Evolutionary conservation across 2,113 vertebrate genomes (phyloP).

Genomic region (Glareola pratincola): DNA sequence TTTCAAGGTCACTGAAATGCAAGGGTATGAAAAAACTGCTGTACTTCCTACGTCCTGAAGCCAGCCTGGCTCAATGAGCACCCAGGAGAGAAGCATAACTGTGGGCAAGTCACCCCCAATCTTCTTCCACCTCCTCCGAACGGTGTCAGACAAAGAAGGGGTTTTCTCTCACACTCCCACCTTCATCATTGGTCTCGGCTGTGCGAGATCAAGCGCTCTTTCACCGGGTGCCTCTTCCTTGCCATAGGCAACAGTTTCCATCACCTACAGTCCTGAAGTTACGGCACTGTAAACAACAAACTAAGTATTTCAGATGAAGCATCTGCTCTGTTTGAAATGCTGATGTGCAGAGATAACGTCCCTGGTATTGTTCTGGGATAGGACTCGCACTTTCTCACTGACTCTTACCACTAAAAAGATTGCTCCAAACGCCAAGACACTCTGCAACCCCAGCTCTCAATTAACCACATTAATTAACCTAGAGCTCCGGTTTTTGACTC

Average conservation of each 20-base stretch:
- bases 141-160: not conserved
- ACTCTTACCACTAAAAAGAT: not conserved
- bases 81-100: not conserved
- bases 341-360: not conserved
- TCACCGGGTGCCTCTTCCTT: not conserved
- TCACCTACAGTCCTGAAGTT: not conserved
- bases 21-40: not conserved
- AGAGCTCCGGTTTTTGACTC: rapidly evolving
- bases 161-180: not conserved
- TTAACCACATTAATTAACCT: not conserved
- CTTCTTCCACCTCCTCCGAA: not conserved
- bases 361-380: not conserved
- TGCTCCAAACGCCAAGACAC: rapidly evolving
- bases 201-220: not conserved
- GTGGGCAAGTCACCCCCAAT: not conserved
- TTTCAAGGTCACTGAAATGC: not conserved
- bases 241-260: not conserved
- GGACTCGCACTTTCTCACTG: not conserved
- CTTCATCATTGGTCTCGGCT: rapidly evolving
- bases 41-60: not conserved
- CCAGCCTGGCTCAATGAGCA: not conserved
- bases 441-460: not conserved
- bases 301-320: not conserved
- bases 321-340: not conserved
- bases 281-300: not conserved